These are phyloP conservation scores for Platanista minor DNA, from an alignment of 2,113 vertebrate genomes.

Conservation along the genomic window DNA sequence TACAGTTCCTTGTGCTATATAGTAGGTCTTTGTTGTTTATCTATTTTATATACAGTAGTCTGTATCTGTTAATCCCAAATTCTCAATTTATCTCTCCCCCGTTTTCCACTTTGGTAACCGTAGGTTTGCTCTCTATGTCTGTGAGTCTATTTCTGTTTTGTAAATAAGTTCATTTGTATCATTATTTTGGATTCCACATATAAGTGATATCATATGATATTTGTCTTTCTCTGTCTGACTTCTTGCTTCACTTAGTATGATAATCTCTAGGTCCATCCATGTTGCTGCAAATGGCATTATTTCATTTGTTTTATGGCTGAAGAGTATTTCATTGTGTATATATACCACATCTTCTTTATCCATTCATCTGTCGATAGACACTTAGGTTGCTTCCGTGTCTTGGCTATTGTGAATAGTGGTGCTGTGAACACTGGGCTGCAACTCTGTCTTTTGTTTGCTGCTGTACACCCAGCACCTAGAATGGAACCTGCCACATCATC, in stretches of 20 bases:
- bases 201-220: not conserved
- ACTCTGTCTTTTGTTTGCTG: not conserved
- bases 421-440: not conserved
- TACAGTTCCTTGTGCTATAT: not conserved
- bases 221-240: not conserved
- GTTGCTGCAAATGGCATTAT: not conserved
- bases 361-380: not conserved
- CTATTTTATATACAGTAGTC: no score
- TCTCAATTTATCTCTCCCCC: not conserved
- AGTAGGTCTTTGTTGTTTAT: not conserved
- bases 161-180: not conserved
- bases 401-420: not conserved
- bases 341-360: accelerated
- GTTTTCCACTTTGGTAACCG: not conserved
- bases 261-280: not conserved
- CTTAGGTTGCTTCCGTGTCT: not conserved
- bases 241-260: not conserved
- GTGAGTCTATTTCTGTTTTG: not conserved
- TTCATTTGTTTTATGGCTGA: no score
- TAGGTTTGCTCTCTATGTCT: not conserved
- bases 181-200: not conserved
- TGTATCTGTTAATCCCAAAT: not conserved
- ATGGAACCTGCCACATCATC: not conserved
- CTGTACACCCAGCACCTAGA: not conserved
- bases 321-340: accelerated